A percentile compares a stretch with the other conserved stretches of the same genome.
Evolutionary conservation across 2,888 invertebrate species (phyloP).

Genomic region (Ophion ventricosus): DNA sequence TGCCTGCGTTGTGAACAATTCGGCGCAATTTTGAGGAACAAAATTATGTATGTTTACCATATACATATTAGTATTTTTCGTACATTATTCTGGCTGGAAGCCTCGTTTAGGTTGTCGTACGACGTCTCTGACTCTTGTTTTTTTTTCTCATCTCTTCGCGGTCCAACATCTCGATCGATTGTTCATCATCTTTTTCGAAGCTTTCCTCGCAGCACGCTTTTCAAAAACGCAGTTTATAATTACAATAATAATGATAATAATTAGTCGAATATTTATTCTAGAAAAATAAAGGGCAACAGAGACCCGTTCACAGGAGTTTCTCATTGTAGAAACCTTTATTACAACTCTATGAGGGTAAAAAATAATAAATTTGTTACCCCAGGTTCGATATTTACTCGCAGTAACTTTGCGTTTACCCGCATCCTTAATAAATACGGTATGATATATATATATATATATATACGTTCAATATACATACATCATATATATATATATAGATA

Average conservation of each 20-base stretch:
- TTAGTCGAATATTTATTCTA: conserved; percentile 76
- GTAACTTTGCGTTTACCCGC: conserved; percentile 61
- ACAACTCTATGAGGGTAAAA: conserved; percentile 76
- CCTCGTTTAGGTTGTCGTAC: conserved; percentile 13
- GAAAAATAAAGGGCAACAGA: conserved; percentile 78
- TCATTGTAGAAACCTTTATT: conserved; percentile 75
- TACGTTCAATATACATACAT: conserved; percentile 68
- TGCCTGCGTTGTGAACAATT: conserved; percentile 35
- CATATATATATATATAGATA: conserved; percentile 14
- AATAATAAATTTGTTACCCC: conserved; percentile 78
- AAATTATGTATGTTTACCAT: conserved; percentile 39
- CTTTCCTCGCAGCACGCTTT: conserved; percentile 70
- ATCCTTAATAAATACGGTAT: neutral
- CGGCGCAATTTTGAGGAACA: conserved; percentile 55
- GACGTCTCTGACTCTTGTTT: conserved; percentile 20
- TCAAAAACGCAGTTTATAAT: conserved; percentile 68
- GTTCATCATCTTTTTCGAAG: conserved; percentile 13
- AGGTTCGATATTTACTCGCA: conserved; percentile 72
- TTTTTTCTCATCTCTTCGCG: conserved; percentile 20
- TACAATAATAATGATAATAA: conserved; percentile 71
- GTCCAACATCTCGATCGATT: conserved; percentile 21
- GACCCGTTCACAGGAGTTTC: conserved; percentile 63
- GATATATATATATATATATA: conserved; percentile 60
- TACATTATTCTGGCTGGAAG: conserved; percentile 19
- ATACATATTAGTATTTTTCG: conserved; percentile 18